Base-by-base conservation (phyloP, 2,797 vertebrate genomes). In the Chaetodon trifasciatus region DNA sequence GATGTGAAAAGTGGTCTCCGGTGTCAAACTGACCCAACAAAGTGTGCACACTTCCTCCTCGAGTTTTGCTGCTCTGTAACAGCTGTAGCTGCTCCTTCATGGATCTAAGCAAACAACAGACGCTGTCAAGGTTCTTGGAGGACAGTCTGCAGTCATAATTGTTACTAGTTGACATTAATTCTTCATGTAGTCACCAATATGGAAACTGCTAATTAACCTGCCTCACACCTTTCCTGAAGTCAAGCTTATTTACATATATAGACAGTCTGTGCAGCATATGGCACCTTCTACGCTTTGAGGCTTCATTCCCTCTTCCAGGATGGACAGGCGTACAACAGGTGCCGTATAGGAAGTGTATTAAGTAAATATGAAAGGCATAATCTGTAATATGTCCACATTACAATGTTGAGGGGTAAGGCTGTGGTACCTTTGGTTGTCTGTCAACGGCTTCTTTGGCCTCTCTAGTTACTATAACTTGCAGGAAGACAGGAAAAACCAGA, bases 241-340 rank as follows among this genome's bases (percentile, higher is more conserved):
- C 60, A 55, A 56, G 35, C 5, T 19, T 60, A 70, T 60, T 53
- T 28, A 28, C 37, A 21, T 55, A 21, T 1, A 39, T 53, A 28
- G 50, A 47, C 53, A 42, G 78, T 39, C 42, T 63, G 42, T 28
- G n/a, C 23, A 53, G 32, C 47, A 63, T 62, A 50, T 39, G 60
- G 58, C 37, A 16, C 58, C n/a, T 37, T 55, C 42, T 35, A 52
- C 24, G 58, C 6, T 44, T 23, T 24, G 32, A 37, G 3, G 3
- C 16, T 17, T 62, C 39, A 16, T 9, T 62, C 37, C 11, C 39
- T 62, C 53, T 2, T 44, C 7, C 15, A 17, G 7, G n/a, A 61
- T 1, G 7, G 21, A 40, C 58, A 23, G 58, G 15, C 13, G 2
- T 12, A 17, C 16, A 28, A 28, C 28, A 28, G 28, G 28, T 28